A percentile compares a stretch with the other conserved stretches of the same genome.
phyloP scores from a whole-genome alignment of 2,113 vertebrate species.

The Physeter macrocephalus region DNA sequence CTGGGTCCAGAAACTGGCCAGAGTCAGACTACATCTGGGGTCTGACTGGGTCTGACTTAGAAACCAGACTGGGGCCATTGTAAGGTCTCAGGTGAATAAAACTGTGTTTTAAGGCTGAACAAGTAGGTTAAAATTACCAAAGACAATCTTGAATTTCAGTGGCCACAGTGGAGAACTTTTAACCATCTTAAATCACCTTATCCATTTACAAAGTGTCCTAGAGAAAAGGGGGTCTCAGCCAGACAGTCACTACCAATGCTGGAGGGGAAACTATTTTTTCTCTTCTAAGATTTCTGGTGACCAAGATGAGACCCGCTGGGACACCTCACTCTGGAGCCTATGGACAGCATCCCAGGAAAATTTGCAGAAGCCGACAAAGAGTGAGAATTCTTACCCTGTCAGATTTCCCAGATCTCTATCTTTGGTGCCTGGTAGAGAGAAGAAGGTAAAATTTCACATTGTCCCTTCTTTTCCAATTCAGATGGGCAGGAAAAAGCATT shows the following conservation, averaged over 20 bases:
- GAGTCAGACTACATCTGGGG: background rate
- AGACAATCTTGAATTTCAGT: background rate
- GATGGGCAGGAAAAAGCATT: background rate
- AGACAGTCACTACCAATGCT: background rate
- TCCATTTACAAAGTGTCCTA: background rate
- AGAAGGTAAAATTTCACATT: background rate
- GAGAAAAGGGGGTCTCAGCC: background rate
- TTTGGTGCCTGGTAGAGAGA: background rate
- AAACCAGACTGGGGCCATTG: background rate
- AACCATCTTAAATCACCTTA: background rate
- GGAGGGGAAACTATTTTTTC: background rate
- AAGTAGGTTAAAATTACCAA: background rate
- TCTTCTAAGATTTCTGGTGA: background rate
- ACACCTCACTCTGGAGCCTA: background rate
- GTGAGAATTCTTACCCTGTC: background rate
- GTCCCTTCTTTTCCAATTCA: background rate
- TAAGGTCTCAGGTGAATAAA: background rate
- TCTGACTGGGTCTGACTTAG: background rate
- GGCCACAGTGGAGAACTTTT: background rate
- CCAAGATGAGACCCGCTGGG: background rate
- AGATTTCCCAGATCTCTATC: background rate
- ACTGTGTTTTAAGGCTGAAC: background rate
- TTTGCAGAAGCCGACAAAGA: background rate
- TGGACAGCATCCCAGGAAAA: background rate
- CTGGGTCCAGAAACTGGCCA: background rate